Evolutionary conservation across 2,113 vertebrate species (phyloP).

Genomic region (Zosterops pallidus): DNA sequence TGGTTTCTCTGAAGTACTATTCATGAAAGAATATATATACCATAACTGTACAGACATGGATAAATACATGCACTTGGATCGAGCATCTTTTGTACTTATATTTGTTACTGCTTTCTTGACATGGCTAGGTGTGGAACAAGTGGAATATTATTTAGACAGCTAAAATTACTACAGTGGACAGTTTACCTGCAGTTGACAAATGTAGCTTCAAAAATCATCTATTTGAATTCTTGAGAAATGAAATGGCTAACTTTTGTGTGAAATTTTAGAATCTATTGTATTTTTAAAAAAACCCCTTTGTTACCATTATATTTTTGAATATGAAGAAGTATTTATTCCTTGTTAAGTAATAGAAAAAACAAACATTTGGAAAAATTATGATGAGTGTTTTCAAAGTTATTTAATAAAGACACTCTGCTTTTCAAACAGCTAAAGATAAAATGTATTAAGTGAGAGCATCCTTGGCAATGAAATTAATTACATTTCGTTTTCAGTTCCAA

Average conservation of each 20-base stretch:
- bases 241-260: neutral
- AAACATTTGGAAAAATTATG: neutral
- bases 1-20: neutral
- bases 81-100: neutral
- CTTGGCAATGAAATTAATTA: neutral
- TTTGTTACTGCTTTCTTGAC: neutral
- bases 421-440: neutral
- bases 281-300: neutral
- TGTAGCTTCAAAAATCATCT: neutral
- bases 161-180: neutral
- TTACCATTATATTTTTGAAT: neutral
- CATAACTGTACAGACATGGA: neutral
- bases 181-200: neutral
- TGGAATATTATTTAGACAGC: neutral
- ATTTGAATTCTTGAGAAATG: neutral
- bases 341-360: neutral
- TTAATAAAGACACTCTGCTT: neutral
- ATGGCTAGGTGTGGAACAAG: neutral
- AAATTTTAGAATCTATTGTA: neutral
- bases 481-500: neutral
- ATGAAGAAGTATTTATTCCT: neutral
- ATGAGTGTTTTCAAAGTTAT: neutral
- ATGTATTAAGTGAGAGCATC: neutral
- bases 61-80: rapidly evolving
- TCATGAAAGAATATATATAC: neutral